Evolutionary conservation across 2,797 vertebrate species (phyloP).

Genomic region (Brotula barbata): DNA sequence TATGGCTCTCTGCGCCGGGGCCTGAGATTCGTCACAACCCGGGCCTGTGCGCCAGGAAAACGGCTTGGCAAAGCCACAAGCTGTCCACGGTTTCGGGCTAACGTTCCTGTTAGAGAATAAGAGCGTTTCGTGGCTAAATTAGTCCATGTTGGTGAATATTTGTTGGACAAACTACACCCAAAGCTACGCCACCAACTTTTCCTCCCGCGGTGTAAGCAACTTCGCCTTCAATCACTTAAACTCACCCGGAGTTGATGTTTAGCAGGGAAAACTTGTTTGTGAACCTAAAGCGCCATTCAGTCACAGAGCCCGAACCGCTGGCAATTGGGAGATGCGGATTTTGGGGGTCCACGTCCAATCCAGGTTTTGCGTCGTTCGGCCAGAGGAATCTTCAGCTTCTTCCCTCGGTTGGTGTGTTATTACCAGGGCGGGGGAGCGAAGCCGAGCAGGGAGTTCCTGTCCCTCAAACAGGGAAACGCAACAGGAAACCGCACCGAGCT

Average conservation of each 20-base stretch:
- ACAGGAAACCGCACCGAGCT: slow-evolving; percentile 64
- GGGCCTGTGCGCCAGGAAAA: slow-evolving; percentile 63
- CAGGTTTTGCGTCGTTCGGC: slow-evolving; percentile 28
- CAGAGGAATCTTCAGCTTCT: slow-evolving; percentile 60
- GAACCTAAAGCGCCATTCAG: slow-evolving; percentile 49
- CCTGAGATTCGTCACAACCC: slow-evolving; percentile 65
- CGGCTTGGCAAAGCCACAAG: slow-evolving; percentile 41
- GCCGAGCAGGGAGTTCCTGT: slow-evolving; percentile 78
- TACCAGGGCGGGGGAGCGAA: slow-evolving; percentile 69
- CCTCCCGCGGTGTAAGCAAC: slow-evolving; percentile 23
- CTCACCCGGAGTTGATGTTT: slow-evolving; percentile 63
- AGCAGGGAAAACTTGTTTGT: slow-evolving; percentile 44
- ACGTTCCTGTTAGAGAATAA: not conserved
- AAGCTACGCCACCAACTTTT: slow-evolving; percentile 41
- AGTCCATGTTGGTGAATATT: not conserved
- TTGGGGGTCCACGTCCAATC: slow-evolving; percentile 5
- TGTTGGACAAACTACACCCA: slow-evolving; percentile 37
- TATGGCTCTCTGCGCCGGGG: slow-evolving; percentile 33
- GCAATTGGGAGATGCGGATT: not conserved
- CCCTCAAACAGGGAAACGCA: slow-evolving; percentile 76
- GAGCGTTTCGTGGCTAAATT: too few species aligned
- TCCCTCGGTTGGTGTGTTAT: slow-evolving; percentile 57
- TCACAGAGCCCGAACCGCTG: slow-evolving; percentile 1
- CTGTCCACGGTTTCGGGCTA: slow-evolving; percentile 14
- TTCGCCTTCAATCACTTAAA: slow-evolving; percentile 35